Conservation (phyloP, 2,113 vertebrate genomes). For the Tupaia chinensis region DNA sequence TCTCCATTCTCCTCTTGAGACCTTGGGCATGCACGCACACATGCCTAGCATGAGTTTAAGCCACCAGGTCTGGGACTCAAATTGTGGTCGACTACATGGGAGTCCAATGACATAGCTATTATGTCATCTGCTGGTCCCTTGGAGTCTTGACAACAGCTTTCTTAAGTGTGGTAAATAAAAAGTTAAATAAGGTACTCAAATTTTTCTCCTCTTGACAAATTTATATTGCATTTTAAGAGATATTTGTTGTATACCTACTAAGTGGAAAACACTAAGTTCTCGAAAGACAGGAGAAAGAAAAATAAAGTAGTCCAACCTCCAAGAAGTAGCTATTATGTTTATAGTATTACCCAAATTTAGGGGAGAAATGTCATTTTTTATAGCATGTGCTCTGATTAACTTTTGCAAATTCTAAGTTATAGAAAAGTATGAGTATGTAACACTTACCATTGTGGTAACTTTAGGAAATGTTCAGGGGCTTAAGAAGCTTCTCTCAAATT, state of each 20-base stretch:
- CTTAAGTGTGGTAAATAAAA: neutral
- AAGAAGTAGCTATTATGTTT: neutral
- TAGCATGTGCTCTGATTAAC: neutral
- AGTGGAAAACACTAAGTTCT: neutral
- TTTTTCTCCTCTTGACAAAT: neutral
- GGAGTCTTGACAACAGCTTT: neutral
- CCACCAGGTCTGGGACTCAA: too few relatives aligned
- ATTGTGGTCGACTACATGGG: too few relatives aligned
- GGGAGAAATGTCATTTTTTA: neutral
- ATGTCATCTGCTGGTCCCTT: neutral
- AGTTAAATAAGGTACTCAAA: neutral
- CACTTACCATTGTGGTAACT: neutral
- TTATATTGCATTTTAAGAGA: constrained; percentile 5
- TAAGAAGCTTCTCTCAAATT: neutral
- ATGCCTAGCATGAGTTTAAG: too few relatives aligned
- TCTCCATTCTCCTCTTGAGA: too few relatives aligned
- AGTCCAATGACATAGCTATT: too few relatives aligned
- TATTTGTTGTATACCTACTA: neutral
- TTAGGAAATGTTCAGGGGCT: neutral
- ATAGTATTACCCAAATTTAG: neutral
- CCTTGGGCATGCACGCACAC: too few relatives aligned
- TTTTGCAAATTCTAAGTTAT: neutral
- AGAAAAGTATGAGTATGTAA: neutral
- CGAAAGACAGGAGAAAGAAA: neutral
- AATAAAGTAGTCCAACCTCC: neutral